Conservation (phyloP, 2,888 invertebrate genomes). For the Patella caerulea region DNA sequence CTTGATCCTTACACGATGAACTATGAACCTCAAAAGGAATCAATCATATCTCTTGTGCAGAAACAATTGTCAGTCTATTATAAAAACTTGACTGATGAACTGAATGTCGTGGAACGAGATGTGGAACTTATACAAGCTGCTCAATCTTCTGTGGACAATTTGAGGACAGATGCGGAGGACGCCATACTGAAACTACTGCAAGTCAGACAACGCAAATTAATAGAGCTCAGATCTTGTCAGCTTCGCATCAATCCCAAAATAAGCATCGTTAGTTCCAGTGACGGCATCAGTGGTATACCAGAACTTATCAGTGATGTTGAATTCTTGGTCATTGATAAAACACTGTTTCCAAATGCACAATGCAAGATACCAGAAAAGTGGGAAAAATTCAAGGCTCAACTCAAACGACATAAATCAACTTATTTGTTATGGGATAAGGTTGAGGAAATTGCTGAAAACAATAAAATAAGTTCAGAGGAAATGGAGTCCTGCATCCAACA, state of each 20-base stretch:
- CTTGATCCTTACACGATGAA: conserved; percentile 24
- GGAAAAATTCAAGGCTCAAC: conserved; percentile 49
- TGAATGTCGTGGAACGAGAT: conserved; percentile 47
- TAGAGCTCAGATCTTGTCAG: conserved; percentile 50
- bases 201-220: conserved; percentile 48
- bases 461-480: conserved; percentile 48
- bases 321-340: conserved; percentile 62
- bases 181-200: conserved; percentile 37
- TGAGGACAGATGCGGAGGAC: conserved; percentile 29
- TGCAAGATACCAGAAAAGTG: conserved; percentile 60
- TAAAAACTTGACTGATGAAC: conserved; percentile 45
- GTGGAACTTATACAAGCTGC: conserved; percentile 38
- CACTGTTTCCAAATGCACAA: conserved; percentile 66
- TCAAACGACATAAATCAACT: conserved; percentile 51
- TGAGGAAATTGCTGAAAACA: conserved; percentile 46
- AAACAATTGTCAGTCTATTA: conserved; percentile 47
- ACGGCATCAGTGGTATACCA: conserved; percentile 55
- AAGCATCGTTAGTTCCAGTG: conserved; percentile 52
- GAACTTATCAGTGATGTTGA: conserved; percentile 63
- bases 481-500: conserved; percentile 60
- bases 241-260: conserved; percentile 56
- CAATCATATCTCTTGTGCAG: conserved; percentile 46
- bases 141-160: conserved; percentile 16
- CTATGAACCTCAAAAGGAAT: conserved; percentile 29
- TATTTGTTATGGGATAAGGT: conserved; percentile 60